phyloP scores from a whole-genome alignment of 2,888 invertebrate species.

The Tanypteryx hageni region DNA sequence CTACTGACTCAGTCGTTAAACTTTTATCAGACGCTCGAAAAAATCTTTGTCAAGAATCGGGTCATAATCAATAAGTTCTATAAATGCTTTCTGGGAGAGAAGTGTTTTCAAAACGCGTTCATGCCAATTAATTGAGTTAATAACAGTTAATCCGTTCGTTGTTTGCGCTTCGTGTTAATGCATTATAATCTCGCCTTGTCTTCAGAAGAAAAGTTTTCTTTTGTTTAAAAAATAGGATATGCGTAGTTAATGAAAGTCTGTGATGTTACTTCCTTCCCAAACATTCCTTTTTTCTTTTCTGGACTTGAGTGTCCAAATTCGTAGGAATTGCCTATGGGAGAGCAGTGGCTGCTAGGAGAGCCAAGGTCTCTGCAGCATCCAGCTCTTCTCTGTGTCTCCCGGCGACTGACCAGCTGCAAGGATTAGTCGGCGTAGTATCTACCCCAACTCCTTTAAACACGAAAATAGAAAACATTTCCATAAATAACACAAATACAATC shows the following conservation, averaged over 20 bases:
- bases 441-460: conserved; percentile 12
- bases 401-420: conserved; percentile 65
- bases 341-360: conserved; percentile 78
- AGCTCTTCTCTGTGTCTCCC: conserved; percentile 82
- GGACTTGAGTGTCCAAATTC: neutral
- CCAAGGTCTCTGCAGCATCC: conserved; percentile 86
- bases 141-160: too few relatives aligned
- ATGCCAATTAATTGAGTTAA: too few relatives aligned
- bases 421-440: neutral
- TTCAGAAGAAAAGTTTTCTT: too few relatives aligned
- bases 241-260: neutral
- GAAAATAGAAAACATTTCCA: neutral
- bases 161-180: too few relatives aligned
- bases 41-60: too few relatives aligned
- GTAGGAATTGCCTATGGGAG: neutral
- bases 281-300: neutral
- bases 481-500: too few relatives aligned
- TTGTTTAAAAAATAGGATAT: neutral
- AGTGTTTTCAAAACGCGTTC: too few relatives aligned
- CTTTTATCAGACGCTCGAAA: too few relatives aligned
- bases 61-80: too few relatives aligned
- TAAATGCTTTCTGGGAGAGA: too few relatives aligned
- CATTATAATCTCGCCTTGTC: too few relatives aligned
- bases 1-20: too few relatives aligned
- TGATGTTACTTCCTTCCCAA: neutral